Evolutionary conservation across 2,888 invertebrate species (phyloP).

Genomic region (Monochamus alternatus): DNA sequence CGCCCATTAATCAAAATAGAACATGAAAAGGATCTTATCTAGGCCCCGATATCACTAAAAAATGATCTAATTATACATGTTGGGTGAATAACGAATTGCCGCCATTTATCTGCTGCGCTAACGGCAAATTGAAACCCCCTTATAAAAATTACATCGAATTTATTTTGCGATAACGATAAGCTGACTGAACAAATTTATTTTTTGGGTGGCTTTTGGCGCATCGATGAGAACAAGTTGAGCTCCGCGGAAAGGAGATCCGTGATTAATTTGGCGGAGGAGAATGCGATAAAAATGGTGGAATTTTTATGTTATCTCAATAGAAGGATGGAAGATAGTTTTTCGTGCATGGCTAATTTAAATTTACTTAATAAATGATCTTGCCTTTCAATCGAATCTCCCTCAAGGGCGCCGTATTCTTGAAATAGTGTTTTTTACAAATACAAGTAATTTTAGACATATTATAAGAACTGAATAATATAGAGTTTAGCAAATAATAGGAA

Average conservation of each 20-base stretch:
- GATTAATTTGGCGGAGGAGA: constrained; percentile 19
- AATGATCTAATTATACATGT: constrained; percentile 57
- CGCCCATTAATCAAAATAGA: constrained; percentile 52
- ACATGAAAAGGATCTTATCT: constrained; percentile 55
- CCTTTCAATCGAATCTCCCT: too few species aligned
- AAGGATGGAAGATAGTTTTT: too few species aligned
- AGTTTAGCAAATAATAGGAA: too few species aligned
- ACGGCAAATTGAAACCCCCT: constrained; percentile 57
- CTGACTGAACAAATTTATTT: constrained; percentile 36
- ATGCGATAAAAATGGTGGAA: constrained; percentile 7
- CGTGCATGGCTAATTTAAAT: too few species aligned
- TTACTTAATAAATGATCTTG: too few species aligned
- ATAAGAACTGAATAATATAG: too few species aligned
- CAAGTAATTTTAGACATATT: too few species aligned
- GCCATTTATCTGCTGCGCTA: constrained; percentile 56
- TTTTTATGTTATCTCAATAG: background rate
- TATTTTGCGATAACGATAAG: constrained; percentile 54
- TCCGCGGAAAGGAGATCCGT: constrained; percentile 7
- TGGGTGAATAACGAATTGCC: constrained; percentile 50
- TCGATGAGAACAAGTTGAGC: constrained; percentile 9
- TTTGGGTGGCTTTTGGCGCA: constrained; percentile 15
- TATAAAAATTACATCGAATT: constrained; percentile 60
- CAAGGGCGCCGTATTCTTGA: too few species aligned
- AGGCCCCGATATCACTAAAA: constrained; percentile 52
- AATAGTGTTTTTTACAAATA: too few species aligned